Conservation (phyloP, 2,113 vertebrate species). For the Pedetes capensis region DNA sequence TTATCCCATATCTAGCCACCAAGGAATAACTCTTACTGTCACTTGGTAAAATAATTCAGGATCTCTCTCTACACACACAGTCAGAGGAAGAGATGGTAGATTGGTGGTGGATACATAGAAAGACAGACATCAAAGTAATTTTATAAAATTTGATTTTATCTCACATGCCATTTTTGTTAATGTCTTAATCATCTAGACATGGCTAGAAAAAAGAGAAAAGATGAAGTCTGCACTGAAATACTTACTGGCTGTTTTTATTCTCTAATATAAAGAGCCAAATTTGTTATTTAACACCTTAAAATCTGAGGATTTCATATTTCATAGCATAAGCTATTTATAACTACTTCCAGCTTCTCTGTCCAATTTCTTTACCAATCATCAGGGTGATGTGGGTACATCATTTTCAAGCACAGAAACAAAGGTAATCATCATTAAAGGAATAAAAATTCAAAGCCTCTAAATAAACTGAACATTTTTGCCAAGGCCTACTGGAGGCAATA, state of each 20-base stretch:
- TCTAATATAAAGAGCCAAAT: not conserved
- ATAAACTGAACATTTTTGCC: not conserved
- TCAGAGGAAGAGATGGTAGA: not conserved
- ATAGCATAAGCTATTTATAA: not conserved
- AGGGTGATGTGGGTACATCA: not conserved
- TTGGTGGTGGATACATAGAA: not conserved
- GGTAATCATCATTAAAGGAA: not conserved
- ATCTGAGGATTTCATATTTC: not conserved
- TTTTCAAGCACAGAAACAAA: slow-evolving; percentile 9
- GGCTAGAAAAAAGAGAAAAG: not conserved
- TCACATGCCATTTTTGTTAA: not conserved
- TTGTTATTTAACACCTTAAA: not conserved
- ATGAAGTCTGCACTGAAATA: not conserved
- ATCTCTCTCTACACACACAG: not conserved
- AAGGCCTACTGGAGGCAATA: not conserved
- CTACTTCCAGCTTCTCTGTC: not conserved
- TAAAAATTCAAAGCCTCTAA: not conserved
- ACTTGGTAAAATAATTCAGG: not conserved
- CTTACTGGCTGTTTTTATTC: not conserved
- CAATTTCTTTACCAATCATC: not conserved
- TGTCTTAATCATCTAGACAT: not conserved
- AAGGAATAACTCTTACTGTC: not conserved
- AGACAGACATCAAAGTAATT: not conserved
- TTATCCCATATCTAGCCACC: not conserved
- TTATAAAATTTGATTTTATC: not conserved